These are phyloP conservation scores for Sebastolobus altivelis DNA, from an alignment of 2,797 vertebrate genomes.

Conservation along the genomic window DNA sequence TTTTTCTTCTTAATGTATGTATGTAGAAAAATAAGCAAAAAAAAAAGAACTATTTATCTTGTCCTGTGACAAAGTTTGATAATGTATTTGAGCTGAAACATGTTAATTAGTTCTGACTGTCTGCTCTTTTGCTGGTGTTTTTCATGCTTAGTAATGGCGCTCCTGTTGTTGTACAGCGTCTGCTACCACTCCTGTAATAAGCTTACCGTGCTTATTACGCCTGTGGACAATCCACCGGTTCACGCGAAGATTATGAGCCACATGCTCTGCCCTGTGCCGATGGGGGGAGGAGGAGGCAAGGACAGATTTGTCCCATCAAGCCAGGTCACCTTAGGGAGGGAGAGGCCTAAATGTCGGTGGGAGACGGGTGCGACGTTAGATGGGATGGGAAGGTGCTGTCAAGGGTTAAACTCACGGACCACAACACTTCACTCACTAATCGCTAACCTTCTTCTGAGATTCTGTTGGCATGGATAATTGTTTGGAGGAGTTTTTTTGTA, in stretches of 20 bases:
- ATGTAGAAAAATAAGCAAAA: background rate
- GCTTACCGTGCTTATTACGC: conserved; percentile 75
- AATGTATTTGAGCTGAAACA: background rate
- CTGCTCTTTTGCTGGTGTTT: background rate
- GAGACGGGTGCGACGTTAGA: background rate
- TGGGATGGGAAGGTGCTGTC: conserved; percentile 1
- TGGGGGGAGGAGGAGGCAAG: conserved; percentile 45
- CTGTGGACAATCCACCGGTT: conserved; percentile 71
- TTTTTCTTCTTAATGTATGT: background rate
- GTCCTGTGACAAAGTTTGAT: background rate
- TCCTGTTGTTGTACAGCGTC: conserved; percentile 50
- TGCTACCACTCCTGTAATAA: conserved; percentile 71
- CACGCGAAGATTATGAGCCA: conserved; percentile 82
- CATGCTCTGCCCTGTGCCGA: conserved; percentile 77
- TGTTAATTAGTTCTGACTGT: background rate
- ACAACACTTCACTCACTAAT: conserved; percentile 28
- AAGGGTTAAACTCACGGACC: conserved; percentile 17
- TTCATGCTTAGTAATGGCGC: conserved; percentile 43
- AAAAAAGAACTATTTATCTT: background rate
- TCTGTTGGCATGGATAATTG: conserved; percentile 6
- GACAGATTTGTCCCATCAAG: conserved; percentile 63
- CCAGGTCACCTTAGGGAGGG: conserved; percentile 51
- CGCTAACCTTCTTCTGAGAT: conserved; percentile 46
- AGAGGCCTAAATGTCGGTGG: conserved; percentile 22
- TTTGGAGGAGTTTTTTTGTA: conserved; percentile 22